A percentile compares a stretch with the other conserved stretches of the same genome.
Evolutionary conservation across 2,888 invertebrate species (phyloP).

Genomic region (Danaus chrysippus): DNA sequence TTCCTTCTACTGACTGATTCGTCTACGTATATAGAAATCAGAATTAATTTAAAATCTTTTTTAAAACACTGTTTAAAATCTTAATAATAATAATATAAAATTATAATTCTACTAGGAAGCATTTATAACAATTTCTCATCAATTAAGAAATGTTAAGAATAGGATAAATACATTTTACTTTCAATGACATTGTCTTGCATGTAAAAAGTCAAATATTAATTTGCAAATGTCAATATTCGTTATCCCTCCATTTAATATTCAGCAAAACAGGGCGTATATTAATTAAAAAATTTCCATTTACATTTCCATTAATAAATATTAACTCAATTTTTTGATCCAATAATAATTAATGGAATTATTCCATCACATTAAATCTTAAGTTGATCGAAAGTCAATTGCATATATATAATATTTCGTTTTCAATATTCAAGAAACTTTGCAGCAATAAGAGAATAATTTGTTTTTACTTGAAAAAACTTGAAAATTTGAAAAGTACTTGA

Average conservation of each 20-base stretch:
- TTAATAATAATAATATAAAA: too few relatives aligned
- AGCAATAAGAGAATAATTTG: neutral
- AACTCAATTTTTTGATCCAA: constrained; percentile 12
- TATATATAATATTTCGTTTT: neutral
- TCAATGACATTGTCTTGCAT: neutral
- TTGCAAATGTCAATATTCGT: constrained; percentile 27
- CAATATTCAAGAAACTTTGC: neutral
- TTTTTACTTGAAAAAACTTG: too few relatives aligned
- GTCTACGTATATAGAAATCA: too few relatives aligned
- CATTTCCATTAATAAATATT: constrained; percentile 3
- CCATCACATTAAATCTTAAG: neutral
- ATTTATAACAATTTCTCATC: neutral
- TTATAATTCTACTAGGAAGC: neutral
- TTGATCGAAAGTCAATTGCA: neutral
- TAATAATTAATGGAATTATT: constrained; percentile 10
- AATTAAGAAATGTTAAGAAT: neutral
- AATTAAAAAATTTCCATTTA: constrained; percentile 30
- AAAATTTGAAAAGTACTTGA: too few relatives aligned
- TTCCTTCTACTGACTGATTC: too few relatives aligned
- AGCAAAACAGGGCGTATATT: constrained; percentile 28
- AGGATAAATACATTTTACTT: neutral
- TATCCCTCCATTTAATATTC: constrained; percentile 24
- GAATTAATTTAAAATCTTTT: too few relatives aligned
- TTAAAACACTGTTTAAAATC: too few relatives aligned
- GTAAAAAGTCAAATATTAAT: constrained; percentile 25